phyloP scores from a whole-genome alignment of 2,797 vertebrate genomes.

The Pantherophis vulpinus region DNA sequence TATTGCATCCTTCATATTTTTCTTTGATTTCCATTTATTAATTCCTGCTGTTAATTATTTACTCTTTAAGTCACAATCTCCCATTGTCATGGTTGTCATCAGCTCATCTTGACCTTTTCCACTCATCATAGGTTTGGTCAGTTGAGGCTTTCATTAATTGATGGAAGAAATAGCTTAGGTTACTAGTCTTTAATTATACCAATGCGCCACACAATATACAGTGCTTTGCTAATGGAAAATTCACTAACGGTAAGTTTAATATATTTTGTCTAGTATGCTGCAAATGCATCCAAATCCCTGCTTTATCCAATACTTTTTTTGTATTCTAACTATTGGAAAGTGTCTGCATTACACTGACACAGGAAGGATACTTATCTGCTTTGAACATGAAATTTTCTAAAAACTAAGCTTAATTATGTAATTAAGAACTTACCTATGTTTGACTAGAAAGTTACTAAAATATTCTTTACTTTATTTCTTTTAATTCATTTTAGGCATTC shows the following conservation, averaged over 20 bases:
- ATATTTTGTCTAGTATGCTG: neutral
- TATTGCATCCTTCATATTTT: neutral
- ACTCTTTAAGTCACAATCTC: neutral
- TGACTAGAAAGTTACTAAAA: constrained; percentile 12
- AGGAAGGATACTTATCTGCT: neutral
- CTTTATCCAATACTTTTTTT: neutral
- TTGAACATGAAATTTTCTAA: neutral
- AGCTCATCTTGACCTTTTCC: neutral
- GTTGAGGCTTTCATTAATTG: neutral
- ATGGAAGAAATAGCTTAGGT: neutral
- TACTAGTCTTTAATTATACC: neutral
- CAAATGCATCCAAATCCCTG: neutral
- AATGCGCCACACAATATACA: neutral
- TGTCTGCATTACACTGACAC: neutral
- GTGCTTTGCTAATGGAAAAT: neutral
- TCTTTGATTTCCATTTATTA: neutral
- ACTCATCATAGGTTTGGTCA: neutral
- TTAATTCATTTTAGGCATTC: constrained; percentile 76
- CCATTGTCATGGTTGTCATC: neutral
- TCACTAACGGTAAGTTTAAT: neutral
- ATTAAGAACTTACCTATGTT: neutral
- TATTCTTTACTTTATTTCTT: neutral
- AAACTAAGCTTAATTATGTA: neutral
- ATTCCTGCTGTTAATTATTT: neutral
- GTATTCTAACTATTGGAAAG: neutral